These are phyloP conservation scores for Nymphalis c-album DNA, from an alignment of 2,888 invertebrate genomes.

Conservation along the genomic window DNA sequence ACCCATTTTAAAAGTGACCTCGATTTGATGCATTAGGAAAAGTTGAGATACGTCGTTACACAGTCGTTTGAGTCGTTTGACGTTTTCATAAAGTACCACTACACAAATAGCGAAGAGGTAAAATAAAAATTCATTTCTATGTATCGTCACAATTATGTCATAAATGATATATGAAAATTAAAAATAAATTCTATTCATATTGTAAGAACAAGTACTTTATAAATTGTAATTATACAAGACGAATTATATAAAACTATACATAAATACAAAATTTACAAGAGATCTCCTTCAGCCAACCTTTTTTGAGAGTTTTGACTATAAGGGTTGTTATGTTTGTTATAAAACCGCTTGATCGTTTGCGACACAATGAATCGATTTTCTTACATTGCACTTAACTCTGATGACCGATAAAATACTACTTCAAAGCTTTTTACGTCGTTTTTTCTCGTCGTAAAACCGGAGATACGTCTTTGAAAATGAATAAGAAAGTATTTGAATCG, in stretches of 20 bases:
- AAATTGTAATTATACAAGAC: too few relatives aligned
- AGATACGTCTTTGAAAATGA: neutral
- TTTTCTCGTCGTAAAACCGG: neutral
- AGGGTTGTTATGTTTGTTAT: neutral
- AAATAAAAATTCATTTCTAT: too few relatives aligned
- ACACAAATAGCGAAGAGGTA: too few relatives aligned
- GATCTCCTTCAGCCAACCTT: neutral
- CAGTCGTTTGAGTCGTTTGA: neutral
- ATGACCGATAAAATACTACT: neutral
- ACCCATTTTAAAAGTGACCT: neutral
- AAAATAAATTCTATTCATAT: too few relatives aligned
- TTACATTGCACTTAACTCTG: constrained; percentile 1
- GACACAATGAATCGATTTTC: neutral
- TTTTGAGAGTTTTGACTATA: neutral
- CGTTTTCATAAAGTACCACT: too few relatives aligned
- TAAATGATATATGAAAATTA: too few relatives aligned
- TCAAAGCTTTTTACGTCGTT: neutral
- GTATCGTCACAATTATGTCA: too few relatives aligned
- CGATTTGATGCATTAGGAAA: neutral
- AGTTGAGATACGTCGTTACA: neutral
- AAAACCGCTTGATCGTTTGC: neutral
- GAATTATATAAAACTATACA: too few relatives aligned
- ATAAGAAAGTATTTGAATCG: neutral
- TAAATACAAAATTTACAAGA: neutral
- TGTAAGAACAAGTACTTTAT: too few relatives aligned